Conservation (phyloP, 2,888 invertebrate genomes). For the Calameuta idolon region DNA sequence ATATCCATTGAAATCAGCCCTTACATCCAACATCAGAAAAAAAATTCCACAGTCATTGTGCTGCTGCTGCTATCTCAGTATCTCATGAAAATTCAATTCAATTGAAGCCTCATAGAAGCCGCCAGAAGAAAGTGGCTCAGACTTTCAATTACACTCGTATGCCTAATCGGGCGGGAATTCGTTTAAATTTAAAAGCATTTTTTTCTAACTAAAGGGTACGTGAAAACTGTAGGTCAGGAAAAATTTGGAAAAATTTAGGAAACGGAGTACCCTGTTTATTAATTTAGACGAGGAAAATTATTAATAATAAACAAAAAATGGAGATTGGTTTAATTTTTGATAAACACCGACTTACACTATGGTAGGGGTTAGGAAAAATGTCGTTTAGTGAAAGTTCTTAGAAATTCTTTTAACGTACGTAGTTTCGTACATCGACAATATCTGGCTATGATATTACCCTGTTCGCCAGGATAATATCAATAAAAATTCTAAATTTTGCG, state of each 20-base stretch:
- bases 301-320: neutral
- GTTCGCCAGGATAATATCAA: neutral
- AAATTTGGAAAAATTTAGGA: neutral
- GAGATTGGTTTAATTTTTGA: neutral
- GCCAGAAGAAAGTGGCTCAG: neutral
- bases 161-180: neutral
- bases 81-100: neutral
- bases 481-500: neutral
- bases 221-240: neutral
- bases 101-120: neutral
- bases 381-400: constrained; percentile 30
- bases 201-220: neutral
- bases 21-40: neutral
- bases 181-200: neutral
- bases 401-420: constrained; percentile 27
- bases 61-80: neutral
- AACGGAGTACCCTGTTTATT: neutral
- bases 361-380: constrained; percentile 9
- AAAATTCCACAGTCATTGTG: neutral
- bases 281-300: neutral
- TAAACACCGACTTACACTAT: neutral
- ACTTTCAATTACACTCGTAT: neutral
- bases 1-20: neutral
- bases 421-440: neutral
- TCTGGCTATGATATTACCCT: neutral